These are phyloP conservation scores for Eupithecia pulchellata DNA, from an alignment of 2,888 invertebrate species.

Conservation along the genomic window DNA sequence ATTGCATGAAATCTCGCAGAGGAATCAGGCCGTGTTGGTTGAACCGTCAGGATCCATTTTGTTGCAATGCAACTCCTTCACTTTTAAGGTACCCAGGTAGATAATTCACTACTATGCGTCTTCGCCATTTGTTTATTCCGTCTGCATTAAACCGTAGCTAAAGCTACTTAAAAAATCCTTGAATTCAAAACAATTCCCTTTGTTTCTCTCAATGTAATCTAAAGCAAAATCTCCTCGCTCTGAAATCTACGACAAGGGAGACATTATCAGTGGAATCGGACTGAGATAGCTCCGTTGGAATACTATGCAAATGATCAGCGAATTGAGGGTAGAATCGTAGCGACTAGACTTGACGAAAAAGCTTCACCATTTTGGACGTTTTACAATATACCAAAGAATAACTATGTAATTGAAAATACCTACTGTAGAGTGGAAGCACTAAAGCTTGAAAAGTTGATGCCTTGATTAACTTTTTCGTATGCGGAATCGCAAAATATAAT, in stretches of 20 bases:
- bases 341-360: background rate
- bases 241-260: conserved; percentile 36
- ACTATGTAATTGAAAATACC: no score
- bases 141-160: background rate
- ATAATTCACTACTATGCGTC: background rate
- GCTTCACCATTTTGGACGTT: background rate
- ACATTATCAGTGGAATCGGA: conserved; percentile 40
- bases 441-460: no score
- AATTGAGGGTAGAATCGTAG: conserved; percentile 54
- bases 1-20: background rate
- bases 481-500: no score
- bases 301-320: conserved; percentile 59
- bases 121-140: background rate
- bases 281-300: conserved; percentile 32
- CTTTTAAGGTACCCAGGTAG: background rate
- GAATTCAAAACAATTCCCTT: conserved; percentile 15
- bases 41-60: background rate
- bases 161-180: background rate
- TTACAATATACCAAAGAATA: background rate
- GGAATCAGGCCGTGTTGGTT: background rate
- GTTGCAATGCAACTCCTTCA: background rate
- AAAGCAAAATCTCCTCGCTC: conserved; percentile 29
- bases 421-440: background rate
- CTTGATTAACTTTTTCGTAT: no score
- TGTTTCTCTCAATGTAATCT: conserved; percentile 28